Percentiles rank a stretch among this genome's conserved stretches.
Conservation (phyloP, 1,140 invertebrate species). For the Drosophila setifemur region DNA sequence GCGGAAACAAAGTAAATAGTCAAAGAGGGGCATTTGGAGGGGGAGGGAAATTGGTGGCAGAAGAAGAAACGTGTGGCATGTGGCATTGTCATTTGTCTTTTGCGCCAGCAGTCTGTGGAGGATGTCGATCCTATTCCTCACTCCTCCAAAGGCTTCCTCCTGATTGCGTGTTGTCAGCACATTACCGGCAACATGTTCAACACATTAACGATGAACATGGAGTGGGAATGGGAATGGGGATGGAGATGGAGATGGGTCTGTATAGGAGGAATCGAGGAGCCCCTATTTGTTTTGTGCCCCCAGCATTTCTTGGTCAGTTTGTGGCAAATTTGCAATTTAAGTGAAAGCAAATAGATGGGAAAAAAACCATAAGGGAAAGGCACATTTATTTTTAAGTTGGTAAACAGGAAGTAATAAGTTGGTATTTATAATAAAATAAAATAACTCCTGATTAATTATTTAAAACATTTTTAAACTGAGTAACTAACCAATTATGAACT, state of each 20-base stretch:
- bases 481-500: not conserved
- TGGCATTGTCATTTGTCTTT: slow-evolving; percentile 73
- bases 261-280: too few relatives aligned
- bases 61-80: slow-evolving; percentile 47
- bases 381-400: too few relatives aligned
- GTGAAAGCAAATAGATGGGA: slow-evolving; percentile 61
- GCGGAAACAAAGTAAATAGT: slow-evolving; percentile 58
- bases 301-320: not conserved
- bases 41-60: not conserved
- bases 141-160: slow-evolving; percentile 15
- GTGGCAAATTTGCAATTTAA: slow-evolving; percentile 66
- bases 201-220: slow-evolving; percentile 55
- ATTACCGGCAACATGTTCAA: slow-evolving; percentile 73
- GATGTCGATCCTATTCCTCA: slow-evolving; percentile 4
- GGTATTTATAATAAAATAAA: not conserved
- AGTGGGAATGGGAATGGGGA: not conserved
- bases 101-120: slow-evolving; percentile 11
- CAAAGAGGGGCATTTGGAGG: slow-evolving; percentile 12
- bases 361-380: too few relatives aligned
- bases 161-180: slow-evolving; percentile 73
- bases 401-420: too few relatives aligned
- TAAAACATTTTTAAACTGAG: not conserved
- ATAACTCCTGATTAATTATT: not conserved
- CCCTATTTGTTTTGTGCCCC: slow-evolving; percentile 52
- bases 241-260: too few relatives aligned